A percentile compares a stretch with the other conserved stretches of the same genome.
Conservation (phyloP, 2,113 vertebrate species). For the Furnarius figulus region DNA sequence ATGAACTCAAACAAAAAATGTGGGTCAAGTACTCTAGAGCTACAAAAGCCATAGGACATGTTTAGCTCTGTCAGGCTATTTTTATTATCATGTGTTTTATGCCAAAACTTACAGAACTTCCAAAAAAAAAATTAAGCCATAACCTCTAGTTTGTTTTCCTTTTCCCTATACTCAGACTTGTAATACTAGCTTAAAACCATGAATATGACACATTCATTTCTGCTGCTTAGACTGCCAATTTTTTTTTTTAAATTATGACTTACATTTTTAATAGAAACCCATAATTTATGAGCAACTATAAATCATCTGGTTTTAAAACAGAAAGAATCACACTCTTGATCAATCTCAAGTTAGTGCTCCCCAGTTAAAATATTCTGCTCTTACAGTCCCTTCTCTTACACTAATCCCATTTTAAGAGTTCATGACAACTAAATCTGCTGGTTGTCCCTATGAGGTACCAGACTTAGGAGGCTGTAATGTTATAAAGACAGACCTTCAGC, state of each 20-base stretch:
- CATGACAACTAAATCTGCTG: background rate
- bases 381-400: background rate
- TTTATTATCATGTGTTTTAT: background rate
- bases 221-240: constrained; percentile 25
- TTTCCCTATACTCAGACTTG: constrained; percentile 23
- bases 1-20: background rate
- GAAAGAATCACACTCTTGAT: constrained; percentile 46
- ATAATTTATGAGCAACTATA: constrained; percentile 56
- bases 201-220: constrained; percentile 31
- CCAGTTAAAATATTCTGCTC: background rate
- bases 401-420: background rate
- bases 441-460: background rate
- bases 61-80: constrained; percentile 11
- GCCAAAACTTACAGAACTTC: constrained; percentile 8
- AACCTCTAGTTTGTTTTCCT: constrained; percentile 33
- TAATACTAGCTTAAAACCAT: constrained; percentile 53
- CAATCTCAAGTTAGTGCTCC: constrained; percentile 5
- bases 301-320: constrained; percentile 47
- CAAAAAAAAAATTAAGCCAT: background rate
- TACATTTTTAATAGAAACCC: constrained; percentile 63
- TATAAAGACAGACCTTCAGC: background rate
- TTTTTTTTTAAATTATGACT: background rate
- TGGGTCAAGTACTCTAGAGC: background rate
- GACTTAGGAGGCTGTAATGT: background rate
- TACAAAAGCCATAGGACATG: background rate